A percentile compares a stretch with the other conserved stretches of the same genome.
Conservation (phyloP, 1,140 invertebrate genomes). For the Drosophila bocki region DNA sequence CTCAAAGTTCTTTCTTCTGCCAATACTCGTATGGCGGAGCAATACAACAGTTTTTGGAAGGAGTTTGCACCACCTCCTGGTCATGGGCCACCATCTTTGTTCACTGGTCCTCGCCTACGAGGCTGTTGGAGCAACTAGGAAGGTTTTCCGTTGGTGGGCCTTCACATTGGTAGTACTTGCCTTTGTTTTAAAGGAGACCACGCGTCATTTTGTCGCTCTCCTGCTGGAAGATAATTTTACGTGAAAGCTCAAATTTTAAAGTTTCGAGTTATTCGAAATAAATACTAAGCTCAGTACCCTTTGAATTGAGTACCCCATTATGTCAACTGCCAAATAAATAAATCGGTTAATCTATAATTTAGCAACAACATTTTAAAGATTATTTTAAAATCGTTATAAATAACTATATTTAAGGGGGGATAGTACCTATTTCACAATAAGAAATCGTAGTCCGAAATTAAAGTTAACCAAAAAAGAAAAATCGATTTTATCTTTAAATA, state of each 20-base stretch:
- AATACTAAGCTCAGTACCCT: too few relatives aligned
- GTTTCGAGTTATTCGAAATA: too few relatives aligned
- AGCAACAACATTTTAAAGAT: too few relatives aligned
- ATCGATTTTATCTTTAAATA: too few relatives aligned
- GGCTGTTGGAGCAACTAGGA: conserved; percentile 46
- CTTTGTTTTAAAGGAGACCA: conserved; percentile 60
- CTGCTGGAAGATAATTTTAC: conserved; percentile 41
- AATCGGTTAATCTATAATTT: too few relatives aligned
- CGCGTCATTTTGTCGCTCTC: conserved; percentile 49
- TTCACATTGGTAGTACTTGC: conserved; percentile 52
- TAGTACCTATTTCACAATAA: too few relatives aligned
- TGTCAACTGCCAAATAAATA: conserved; percentile 1
- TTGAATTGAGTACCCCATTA: neutral
- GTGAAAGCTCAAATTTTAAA: neutral
- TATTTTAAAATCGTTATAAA: too few relatives aligned
- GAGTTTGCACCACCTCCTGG: conserved; percentile 68
- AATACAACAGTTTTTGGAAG: conserved; percentile 81
- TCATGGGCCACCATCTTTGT: conserved; percentile 72
- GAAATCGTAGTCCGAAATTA: too few relatives aligned
- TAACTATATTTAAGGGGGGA: too few relatives aligned
- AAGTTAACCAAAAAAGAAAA: too few relatives aligned
- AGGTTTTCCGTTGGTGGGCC: conserved; percentile 29
- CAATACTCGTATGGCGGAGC: conserved; percentile 86
- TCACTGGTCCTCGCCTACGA: conserved; percentile 70
- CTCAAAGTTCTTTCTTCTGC: conserved; percentile 85